Evolutionary conservation across 1,140 invertebrate species (phyloP), one percentile per base, ranked within the genome.

Genomic region (Drosophila ambigua): DNA sequence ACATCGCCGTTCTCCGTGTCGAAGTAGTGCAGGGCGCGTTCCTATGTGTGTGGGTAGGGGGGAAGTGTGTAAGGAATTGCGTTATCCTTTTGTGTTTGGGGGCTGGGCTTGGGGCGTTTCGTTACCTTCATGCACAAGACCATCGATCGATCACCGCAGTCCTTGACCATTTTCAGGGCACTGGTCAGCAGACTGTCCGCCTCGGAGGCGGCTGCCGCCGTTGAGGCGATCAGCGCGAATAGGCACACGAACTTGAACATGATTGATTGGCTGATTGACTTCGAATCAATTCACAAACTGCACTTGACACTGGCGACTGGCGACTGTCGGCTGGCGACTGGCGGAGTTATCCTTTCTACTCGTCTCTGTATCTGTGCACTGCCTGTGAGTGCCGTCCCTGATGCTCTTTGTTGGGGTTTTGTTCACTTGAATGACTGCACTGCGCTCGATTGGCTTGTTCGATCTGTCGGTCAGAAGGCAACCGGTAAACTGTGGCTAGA

Each of bases 41-140:
- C 94, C 94, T 95, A 52, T 73, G 16, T 5, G 45, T 53, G 26
- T 61, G 23, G 23, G 23, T 24, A 11, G 46, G 7, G 26, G 44
- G 31, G 43, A 26, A 50, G 23, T 49, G 46, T 20, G 43, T 41
- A 24, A 52, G 4, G 44, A 13, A 16, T 15, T 8, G 39, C 4
- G 31, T 31, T 31, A 31, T 8, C 31, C 31, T 31, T 31, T 8
- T 31, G 31, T 31, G 2, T 23, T 28, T 28, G 7, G 8, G 8
- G 9, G 31, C 0, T 26, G 26, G 15, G 8, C 15, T 45, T 24
- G 24, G 15, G 11, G n/a, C 28, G 4, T 16, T 43, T 35, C 50
- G 55, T 92, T 91, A 94, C 94, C 93, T 97, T 97, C 61, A 97
- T 92, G 81, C 96, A 97, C 84, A 96, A 93, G 31, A 95, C 92